Evolutionary conservation across 2,797 vertebrate genomes (phyloP), one percentile per base, ranked within the genome.

Genomic region (Mastacembelus armatus): DNA sequence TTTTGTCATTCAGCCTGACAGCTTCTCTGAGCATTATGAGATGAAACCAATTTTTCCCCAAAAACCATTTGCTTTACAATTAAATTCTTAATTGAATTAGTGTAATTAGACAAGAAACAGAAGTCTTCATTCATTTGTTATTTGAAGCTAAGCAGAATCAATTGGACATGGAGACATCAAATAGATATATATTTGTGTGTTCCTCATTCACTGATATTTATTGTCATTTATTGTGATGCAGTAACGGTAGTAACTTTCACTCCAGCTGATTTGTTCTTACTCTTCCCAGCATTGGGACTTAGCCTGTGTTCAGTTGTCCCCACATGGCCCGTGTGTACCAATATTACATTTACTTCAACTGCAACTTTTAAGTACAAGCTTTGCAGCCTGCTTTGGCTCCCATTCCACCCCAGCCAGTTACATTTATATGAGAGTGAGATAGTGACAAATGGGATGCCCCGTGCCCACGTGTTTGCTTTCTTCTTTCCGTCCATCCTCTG

Each of bases 311-410:
- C 27, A 38, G 22, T 63, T 54, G 50, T 72, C 40, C 63, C 56
- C 45, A 55, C 27, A 70, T 69, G 66, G 48, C 60, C 44, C 4
- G 18, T 55, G 58, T 73, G 40, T 74, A 81, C 85, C 66, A 83
- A 77, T 78, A 77, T 75, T 77, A 62, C 35, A 85, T 68, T 77
- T 66, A 29, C 57, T 38, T 64, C 51, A 58, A 65, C 52, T 77
- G 26, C 35, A 70, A 26, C 45, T 74, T n/a, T 55, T 49, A 42
- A 61, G 47, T 54, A 66, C 36, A 47, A 59, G 22, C 62, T 68
- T 16, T 71, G 42, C 30, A 60, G 48, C 55, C 49, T 59, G 57
- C 64, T 73, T 71, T 63, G 55, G 21, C 58, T 55, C 19, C 55
- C 16, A 15, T 50, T 74, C 52, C 19, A 54, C 42, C 24, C 3